phyloP scores from a whole-genome alignment of 2,797 vertebrate genomes.

The Cephalopachus bancanus region DNA sequence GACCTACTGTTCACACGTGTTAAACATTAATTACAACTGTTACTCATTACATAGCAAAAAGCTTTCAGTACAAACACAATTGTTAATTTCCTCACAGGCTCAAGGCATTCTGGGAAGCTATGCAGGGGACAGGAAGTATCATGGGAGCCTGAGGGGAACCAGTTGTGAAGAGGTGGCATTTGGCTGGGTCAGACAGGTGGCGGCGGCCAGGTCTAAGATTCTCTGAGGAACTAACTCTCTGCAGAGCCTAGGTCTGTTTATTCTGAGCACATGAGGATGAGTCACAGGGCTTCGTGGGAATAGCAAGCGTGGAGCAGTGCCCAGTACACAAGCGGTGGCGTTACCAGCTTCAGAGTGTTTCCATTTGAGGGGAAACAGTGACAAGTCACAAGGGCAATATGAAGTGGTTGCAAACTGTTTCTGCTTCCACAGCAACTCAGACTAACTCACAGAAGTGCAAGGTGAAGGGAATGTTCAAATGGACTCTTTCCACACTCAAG shows the following conservation, averaged over 20 bases:
- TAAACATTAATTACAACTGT: conserved; percentile 85
- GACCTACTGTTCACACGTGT: conserved; percentile 80
- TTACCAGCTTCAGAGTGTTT: neutral
- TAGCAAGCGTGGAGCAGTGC: neutral
- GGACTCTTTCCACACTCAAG: neutral
- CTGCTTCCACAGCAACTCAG: neutral
- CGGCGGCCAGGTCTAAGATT: neutral
- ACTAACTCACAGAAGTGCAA: neutral
- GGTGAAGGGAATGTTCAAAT: neutral
- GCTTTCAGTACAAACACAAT: conserved; percentile 64
- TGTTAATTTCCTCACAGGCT: conserved; percentile 74
- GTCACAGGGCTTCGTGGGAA: neutral
- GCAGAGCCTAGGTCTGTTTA: neutral
- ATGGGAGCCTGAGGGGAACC: neutral
- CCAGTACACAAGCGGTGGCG: neutral
- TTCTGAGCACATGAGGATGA: neutral
- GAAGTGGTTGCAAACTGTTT: neutral
- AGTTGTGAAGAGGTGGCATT: neutral
- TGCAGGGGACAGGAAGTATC: neutral
- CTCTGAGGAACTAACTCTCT: neutral
- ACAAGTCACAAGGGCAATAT: neutral
- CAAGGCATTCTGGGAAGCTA: conserved; percentile 76
- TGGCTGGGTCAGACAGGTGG: neutral
- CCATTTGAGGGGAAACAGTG: fast-evolving
- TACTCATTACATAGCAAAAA: conserved; percentile 81